Evolutionary conservation across 2,113 vertebrate species (phyloP), one percentile per base, ranked within the genome.

Genomic region (Murina feae): DNA sequence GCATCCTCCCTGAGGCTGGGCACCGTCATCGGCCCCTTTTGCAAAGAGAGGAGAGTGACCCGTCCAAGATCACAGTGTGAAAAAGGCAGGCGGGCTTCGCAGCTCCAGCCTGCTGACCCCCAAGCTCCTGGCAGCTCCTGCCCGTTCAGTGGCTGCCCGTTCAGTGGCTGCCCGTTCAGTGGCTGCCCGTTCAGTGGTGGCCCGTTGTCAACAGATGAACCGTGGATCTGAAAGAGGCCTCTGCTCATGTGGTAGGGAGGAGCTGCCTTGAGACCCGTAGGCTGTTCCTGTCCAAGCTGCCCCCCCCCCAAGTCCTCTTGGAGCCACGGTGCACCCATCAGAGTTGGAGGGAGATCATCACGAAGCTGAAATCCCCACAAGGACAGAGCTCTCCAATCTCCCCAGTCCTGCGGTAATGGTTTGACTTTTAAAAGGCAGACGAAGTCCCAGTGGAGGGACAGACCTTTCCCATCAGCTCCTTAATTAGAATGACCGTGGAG

Each of bases 351-450:
- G 25, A 86, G 71, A 60, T 55, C 0, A 91, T 87, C 71, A 32
- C 2, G 81, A 51, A 81, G n/a, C 58, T 28, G 80, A 74, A 74
- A 71, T n/a, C 81, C 82, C 89, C 88, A 92, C 96, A 89, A 95
- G 94, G 92, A 96, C 76, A 86, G 96, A 95, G 37, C 71, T 94
- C 89, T 86, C 95, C 68, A 88, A 90, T 94, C 93, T 44, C 44
- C 20, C 6, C 93, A 83, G 69, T 85, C 87, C 53, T 37, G 72
- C 23, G 5, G 68, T 88, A 93, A 96, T 83, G 63, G 21, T 81
- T 94, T 96, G 96, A 95, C 93, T 96, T 96, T 96, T 96, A 90
- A 83, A 95, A 87, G 49, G 84, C 44, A 88, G 89, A 63, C 85
- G 55, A 78, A 83, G 42, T 90, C 91, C 60, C 89, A 20, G 21